Conservation (phyloP, 2,888 invertebrate genomes). For the Sepioteuthis lessoniana region DNA sequence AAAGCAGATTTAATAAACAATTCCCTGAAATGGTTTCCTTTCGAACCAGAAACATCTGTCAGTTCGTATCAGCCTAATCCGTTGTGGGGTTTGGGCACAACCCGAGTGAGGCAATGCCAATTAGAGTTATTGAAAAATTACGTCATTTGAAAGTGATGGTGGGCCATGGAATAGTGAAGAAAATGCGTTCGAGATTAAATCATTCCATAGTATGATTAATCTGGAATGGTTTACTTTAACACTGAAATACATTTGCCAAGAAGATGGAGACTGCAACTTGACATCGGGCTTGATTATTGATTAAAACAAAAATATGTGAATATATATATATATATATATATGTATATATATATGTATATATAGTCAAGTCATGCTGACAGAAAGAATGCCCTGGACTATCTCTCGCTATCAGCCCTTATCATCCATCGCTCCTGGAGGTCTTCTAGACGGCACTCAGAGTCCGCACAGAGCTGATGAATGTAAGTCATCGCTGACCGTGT, state of each 20-base stretch:
- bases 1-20: neutral
- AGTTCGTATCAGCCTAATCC: neutral
- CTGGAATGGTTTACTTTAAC: neutral
- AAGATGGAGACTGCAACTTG: neutral
- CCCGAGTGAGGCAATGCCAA: neutral
- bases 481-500: no score
- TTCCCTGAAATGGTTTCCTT: neutral
- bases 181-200: neutral
- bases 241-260: neutral
- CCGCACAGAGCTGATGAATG: no score
- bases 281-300: neutral
- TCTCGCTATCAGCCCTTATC: no score
- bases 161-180: neutral
- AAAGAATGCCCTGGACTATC: no score
- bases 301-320: neutral
- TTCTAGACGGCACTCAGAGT: no score
- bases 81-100: neutral
- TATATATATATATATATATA: slow-evolving; percentile 33
- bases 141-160: neutral
- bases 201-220: neutral
- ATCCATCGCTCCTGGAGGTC: no score
- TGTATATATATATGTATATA: slow-evolving; percentile 33
- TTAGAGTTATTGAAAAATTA: slow-evolving; percentile 17
- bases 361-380: no score
- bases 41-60: neutral